A percentile compares a stretch with the other conserved stretches of the same genome.
phyloP scores from a whole-genome alignment of 2,113 vertebrate species.

The Thalassarche chlororhynchos region DNA sequence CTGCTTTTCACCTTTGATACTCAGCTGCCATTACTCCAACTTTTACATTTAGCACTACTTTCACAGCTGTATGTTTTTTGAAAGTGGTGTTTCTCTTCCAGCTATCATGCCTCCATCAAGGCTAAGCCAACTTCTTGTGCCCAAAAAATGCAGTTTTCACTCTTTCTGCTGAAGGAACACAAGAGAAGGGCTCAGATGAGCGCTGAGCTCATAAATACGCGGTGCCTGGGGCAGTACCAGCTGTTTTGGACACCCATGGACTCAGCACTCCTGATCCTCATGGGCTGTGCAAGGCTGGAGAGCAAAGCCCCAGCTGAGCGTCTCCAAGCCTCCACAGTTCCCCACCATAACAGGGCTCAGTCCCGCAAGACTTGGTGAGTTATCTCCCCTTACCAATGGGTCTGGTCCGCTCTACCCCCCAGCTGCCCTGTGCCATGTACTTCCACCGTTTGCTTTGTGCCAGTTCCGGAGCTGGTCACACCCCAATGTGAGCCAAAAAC shows the following conservation, averaged over 20 bases:
- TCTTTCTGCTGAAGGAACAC: neutral
- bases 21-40: neutral
- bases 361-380: fast-evolving
- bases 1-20: neutral
- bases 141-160: neutral
- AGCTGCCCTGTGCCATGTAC: neutral
- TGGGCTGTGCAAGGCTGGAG: neutral
- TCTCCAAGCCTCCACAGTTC: neutral
- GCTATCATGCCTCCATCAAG: neutral
- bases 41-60: neutral
- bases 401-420: neutral
- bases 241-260: neutral
- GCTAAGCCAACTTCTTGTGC: neutral
- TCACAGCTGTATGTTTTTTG: neutral
- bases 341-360: neutral
- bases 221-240: neutral
- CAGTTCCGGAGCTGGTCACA: fast-evolving
- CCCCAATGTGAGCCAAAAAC: neutral
- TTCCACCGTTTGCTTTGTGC: neutral
- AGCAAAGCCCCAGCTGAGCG: neutral
- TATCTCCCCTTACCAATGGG: neutral
- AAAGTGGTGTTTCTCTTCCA: neutral
- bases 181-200: neutral
- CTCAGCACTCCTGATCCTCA: neutral
- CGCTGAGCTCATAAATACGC: fast-evolving